Percentiles rank a stretch among this genome's conserved stretches.
Conservation (phyloP, 2,888 invertebrate species). For the Drosophila formosana region DNA sequence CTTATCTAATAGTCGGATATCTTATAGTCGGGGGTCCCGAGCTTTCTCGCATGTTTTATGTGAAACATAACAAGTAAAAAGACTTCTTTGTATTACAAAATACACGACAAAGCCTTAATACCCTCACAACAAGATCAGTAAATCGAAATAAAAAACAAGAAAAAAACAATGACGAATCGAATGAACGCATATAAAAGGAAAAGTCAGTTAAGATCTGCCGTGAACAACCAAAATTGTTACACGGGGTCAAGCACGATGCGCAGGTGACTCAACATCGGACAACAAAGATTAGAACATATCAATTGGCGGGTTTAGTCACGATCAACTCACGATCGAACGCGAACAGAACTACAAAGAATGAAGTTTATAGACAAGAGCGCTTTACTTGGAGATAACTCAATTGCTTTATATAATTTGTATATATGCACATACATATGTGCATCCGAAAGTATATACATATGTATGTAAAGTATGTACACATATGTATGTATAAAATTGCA, state of each 20-base stretch:
- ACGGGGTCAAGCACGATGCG: constrained; percentile 6
- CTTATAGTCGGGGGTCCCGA: no score
- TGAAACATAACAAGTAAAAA: background rate
- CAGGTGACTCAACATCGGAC: constrained; percentile 6
- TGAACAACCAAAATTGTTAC: constrained; percentile 8
- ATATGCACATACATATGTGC: background rate
- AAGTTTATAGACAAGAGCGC: constrained; percentile 5
- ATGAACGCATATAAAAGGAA: constrained; percentile 12
- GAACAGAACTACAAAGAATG: constrained; percentile 1
- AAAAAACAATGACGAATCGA: constrained; percentile 4
- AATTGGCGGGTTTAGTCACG: constrained; percentile 11
- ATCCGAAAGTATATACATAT: background rate
- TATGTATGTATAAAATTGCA: background rate
- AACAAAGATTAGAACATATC: constrained; percentile 19
- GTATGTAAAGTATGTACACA: background rate
- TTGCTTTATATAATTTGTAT: background rate
- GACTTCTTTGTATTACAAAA: constrained; percentile 5
- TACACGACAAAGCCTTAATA: background rate
- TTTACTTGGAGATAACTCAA: constrained; percentile 6
- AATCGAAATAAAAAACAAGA: background rate
- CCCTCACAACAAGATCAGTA: background rate
- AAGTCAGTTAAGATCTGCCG: constrained; percentile 3
- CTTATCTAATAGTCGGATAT: no score
- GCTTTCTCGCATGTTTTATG: background rate
- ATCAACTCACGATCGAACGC: background rate